A percentile compares a stretch with the other conserved stretches of the same genome.
Evolutionary conservation across 2,113 vertebrate genomes (phyloP).

Genomic region (Ornithorhynchus anatinus): DNA sequence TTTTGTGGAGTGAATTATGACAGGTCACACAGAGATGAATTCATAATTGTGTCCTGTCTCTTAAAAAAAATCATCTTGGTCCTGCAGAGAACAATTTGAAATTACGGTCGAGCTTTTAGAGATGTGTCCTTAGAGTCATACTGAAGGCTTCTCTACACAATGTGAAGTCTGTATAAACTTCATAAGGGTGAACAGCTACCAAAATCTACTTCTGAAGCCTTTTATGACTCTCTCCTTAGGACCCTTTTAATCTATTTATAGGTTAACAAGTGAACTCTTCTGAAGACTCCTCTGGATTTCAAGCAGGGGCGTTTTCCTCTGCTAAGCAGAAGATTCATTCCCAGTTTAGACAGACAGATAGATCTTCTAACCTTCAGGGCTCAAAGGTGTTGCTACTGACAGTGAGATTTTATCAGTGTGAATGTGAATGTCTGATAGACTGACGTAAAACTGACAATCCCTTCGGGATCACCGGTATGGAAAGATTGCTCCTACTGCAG

Average conservation of each 20-base stretch:
- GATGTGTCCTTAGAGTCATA: no score
- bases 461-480: no score
- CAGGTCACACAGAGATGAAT: slow-evolving; percentile 2
- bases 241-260: not conserved
- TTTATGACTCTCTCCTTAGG: slow-evolving; percentile 16
- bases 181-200: slow-evolving; percentile 20
- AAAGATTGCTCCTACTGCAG: no score
- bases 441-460: no score
- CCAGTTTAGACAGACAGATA: no score
- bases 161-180: slow-evolving; percentile 28
- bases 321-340: slow-evolving; percentile 12
- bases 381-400: no score
- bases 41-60: slow-evolving; percentile 37
- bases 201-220: not conserved
- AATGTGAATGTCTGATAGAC: no score
- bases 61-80: slow-evolving; percentile 54
- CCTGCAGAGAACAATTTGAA: slow-evolving; percentile 32
- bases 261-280: slow-evolving; percentile 35
- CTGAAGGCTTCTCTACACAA: not conserved
- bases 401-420: no score
- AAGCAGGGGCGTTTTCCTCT: not conserved
- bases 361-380: no score
- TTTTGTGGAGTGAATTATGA: slow-evolving; percentile 47
- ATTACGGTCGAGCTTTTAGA: not conserved
- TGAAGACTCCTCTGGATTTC: slow-evolving; percentile 7